Percentiles rank a stretch among this genome's conserved stretches.
These are phyloP conservation scores for Heliconius aoede DNA, from an alignment of 2,888 invertebrate species.

Conservation along the genomic window DNA sequence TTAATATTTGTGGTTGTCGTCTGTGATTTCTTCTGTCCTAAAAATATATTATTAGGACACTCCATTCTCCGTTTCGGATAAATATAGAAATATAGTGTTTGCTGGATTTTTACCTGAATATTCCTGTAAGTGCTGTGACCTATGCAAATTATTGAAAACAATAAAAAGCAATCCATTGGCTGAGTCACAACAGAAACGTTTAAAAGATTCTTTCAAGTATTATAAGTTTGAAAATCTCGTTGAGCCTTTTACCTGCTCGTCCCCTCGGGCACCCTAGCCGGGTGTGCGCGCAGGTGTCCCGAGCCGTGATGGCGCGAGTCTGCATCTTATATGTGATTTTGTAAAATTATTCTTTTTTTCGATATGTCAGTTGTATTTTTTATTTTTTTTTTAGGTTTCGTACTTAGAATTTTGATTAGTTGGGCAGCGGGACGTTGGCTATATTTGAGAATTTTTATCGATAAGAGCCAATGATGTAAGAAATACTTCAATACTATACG, in stretches of 20 bases:
- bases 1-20: constrained; percentile 40
- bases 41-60: background rate
- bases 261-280: constrained; percentile 74
- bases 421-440: background rate
- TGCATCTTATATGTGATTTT: constrained; percentile 39
- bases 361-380: constrained; percentile 49
- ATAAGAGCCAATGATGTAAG: background rate
- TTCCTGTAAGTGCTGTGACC: background rate
- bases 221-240: constrained; percentile 43
- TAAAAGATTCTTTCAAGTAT: constrained; percentile 41
- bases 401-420: constrained; percentile 4
- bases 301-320: constrained; percentile 47
- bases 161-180: constrained; percentile 6
- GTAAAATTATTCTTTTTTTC: constrained; percentile 51
- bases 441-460: background rate
- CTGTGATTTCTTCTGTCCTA: constrained; percentile 2
- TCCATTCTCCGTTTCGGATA: background rate
- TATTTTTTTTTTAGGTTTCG: background rate
- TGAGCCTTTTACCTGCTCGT: constrained; percentile 73
- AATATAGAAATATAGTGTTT: background rate
- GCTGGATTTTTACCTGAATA: background rate
- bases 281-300: constrained; percentile 78
- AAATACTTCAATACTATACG: background rate
- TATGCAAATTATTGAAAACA: background rate
- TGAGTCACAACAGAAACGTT: constrained; percentile 40